phyloP scores from a whole-genome alignment of 2,113 vertebrate genomes.

The Hippocampus abdominalis region DNA sequence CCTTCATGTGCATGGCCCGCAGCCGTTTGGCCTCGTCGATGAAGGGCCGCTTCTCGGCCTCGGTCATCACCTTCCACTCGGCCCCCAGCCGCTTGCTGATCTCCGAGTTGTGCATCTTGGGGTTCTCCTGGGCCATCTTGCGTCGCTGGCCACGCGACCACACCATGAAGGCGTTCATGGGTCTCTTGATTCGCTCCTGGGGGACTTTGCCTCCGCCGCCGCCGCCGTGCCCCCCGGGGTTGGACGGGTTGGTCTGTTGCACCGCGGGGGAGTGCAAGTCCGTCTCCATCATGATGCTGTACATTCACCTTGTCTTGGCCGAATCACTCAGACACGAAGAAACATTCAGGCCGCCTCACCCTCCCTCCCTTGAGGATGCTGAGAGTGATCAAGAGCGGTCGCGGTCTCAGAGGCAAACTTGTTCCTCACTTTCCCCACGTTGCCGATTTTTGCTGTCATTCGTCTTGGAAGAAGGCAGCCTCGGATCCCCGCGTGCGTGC shows the following conservation, averaged over 20 bases:
- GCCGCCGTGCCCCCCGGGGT: constrained; percentile 83
- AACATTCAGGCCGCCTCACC: constrained; percentile 61
- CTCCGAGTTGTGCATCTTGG: constrained; percentile 87
- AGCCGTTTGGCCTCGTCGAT: constrained; percentile 97
- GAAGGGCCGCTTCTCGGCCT: constrained; percentile 95
- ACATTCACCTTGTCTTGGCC: constrained; percentile 82
- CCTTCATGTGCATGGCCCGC: constrained; percentile 97
- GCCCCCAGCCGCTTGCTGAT: constrained; percentile 85
- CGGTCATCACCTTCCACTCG: constrained; percentile 94
- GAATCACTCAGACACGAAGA: constrained; percentile 64
- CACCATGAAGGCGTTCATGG: constrained; percentile 90
- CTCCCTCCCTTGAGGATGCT: constrained; percentile 15
- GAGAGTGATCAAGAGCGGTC: constrained; percentile 4
- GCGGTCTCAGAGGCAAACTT: constrained; percentile 21
- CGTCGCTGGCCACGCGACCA: constrained; percentile 84
- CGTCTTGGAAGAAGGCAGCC: constrained; percentile 22
- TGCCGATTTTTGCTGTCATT: constrained; percentile 46
- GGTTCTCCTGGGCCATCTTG: constrained; percentile 86
- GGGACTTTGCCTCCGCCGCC: constrained; percentile 77
- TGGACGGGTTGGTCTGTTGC: constrained; percentile 84
- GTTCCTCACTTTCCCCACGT: constrained; percentile 13
- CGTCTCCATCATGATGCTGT: constrained; percentile 99
- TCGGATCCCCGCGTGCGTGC: not conserved
- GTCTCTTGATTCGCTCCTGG: constrained; percentile 87
- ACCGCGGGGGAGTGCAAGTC: constrained; percentile 91